Evolutionary conservation across 2,888 invertebrate genomes (phyloP).

Genomic region (Ichneumoninae sp.): DNA sequence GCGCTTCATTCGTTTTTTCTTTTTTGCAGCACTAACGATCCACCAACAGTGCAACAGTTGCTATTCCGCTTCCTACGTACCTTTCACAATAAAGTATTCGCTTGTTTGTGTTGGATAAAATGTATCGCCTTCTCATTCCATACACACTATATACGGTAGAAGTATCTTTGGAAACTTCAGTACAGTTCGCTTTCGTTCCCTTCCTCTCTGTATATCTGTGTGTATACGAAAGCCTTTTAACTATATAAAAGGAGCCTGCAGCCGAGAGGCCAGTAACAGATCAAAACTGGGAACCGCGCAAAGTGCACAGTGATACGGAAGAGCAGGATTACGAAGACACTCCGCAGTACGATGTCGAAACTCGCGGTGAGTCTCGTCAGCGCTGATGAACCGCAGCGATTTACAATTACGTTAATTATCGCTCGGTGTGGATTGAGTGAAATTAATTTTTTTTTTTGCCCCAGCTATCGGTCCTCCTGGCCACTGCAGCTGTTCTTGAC

Average conservation of each 20-base stretch:
- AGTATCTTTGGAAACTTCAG: neutral
- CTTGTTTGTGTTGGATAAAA: conserved; percentile 37
- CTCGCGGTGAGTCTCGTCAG: conserved; percentile 73
- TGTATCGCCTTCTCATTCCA: conserved; percentile 16
- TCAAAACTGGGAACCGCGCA: conserved; percentile 71
- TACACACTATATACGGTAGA: neutral
- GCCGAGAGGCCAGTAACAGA: conserved; percentile 70
- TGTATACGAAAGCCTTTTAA: conserved; percentile 37
- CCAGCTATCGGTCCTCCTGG: conserved; percentile 48
- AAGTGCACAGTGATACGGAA: conserved; percentile 55
- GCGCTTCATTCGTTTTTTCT: conserved; percentile 19
- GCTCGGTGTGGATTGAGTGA: conserved; percentile 11
- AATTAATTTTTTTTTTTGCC: neutral
- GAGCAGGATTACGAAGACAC: conserved; percentile 30
- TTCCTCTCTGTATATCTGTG: conserved; percentile 32
- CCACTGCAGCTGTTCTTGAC: conserved; percentile 43
- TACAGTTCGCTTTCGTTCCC: conserved; percentile 46
- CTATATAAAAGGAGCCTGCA: conserved; percentile 76
- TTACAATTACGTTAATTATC: neutral
- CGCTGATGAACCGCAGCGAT: neutral
- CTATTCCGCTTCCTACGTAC: conserved; percentile 56
- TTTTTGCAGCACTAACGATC: conserved; percentile 20
- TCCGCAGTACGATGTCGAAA: conserved; percentile 68
- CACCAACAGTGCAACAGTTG: conserved; percentile 14
- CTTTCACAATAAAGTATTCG: conserved; percentile 42